Evolutionary conservation across 2,797 vertebrate genomes (phyloP).

Genomic region (Lutjanus campechanus): DNA sequence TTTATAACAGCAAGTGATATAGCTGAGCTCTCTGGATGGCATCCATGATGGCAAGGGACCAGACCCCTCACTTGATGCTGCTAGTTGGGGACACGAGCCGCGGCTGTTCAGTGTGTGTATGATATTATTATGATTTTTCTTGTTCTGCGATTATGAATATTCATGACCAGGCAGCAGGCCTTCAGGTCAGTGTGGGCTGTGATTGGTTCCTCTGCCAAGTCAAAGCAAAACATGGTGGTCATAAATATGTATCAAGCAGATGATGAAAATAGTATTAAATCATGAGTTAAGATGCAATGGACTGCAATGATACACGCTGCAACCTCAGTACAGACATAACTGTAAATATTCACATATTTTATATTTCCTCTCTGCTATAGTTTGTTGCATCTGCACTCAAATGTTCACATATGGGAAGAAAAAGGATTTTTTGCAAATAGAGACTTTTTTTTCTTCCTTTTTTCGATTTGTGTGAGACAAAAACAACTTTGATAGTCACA

Average conservation of each 20-base stretch:
- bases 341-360: constrained; percentile 31
- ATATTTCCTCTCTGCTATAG: constrained; percentile 24
- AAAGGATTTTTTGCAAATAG: neutral
- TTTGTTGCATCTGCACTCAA: constrained; percentile 31
- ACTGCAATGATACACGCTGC: constrained; percentile 45
- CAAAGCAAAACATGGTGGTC: constrained; percentile 60
- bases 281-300: constrained; percentile 49
- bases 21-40: constrained; percentile 47
- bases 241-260: constrained; percentile 72
- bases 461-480: neutral
- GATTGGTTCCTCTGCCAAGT: constrained; percentile 63
- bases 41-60: constrained; percentile 63
- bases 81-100: constrained; percentile 49
- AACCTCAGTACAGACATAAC: constrained; percentile 22
- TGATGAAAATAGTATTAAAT: constrained; percentile 64
- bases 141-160: constrained; percentile 63
- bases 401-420: neutral
- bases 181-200: constrained; percentile 65
- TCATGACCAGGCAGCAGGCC: constrained; percentile 53
- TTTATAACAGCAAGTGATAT: constrained; percentile 66
- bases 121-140: constrained; percentile 49
- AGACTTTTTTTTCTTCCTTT: neutral
- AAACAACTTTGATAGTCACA: neutral
- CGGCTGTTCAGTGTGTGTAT: constrained; percentile 26
- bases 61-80: constrained; percentile 47